A percentile compares a stretch with the other conserved stretches of the same genome.
Conservation (phyloP, 2,888 invertebrate genomes). For the Caenorhabditis becei region DNA sequence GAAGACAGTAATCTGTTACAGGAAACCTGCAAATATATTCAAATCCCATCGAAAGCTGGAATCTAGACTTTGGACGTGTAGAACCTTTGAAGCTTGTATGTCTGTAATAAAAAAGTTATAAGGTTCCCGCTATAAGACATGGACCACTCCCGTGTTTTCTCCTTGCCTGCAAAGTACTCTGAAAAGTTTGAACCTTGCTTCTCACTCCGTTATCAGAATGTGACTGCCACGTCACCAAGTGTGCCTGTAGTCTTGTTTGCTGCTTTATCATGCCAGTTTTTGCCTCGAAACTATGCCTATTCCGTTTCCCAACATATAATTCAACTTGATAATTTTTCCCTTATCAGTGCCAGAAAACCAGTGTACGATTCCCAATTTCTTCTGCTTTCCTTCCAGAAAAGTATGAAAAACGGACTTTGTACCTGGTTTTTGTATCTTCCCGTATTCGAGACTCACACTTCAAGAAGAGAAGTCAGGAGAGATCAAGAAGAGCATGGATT, state of each 20-base stretch:
- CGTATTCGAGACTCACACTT: no score
- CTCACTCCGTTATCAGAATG: neutral
- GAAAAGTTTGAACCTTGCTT: neutral
- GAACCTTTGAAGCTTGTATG: no score
- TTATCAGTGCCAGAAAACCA: neutral
- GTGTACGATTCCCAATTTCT: slow-evolving; percentile 3
- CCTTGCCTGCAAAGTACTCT: no score
- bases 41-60: no score
- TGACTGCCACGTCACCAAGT: neutral
- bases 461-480: no score
- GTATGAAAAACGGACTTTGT: neutral
- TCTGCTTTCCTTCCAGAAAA: neutral
- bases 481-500: no score
- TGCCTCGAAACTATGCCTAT: slow-evolving; percentile 7
- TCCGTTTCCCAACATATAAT: slow-evolving; percentile 21
- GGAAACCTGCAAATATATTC: no score
- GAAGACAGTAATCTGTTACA: no score
- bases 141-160: no score
- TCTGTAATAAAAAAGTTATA: no score
- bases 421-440: neutral
- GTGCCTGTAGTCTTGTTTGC: slow-evolving; percentile 19
- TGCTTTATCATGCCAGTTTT: neutral
- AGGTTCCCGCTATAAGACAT: no score
- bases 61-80: no score
- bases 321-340: slow-evolving; percentile 11